These are phyloP conservation scores for Paralichthys olivaceus DNA, from an alignment of 2,113 vertebrate species.

Conservation along the genomic window DNA sequence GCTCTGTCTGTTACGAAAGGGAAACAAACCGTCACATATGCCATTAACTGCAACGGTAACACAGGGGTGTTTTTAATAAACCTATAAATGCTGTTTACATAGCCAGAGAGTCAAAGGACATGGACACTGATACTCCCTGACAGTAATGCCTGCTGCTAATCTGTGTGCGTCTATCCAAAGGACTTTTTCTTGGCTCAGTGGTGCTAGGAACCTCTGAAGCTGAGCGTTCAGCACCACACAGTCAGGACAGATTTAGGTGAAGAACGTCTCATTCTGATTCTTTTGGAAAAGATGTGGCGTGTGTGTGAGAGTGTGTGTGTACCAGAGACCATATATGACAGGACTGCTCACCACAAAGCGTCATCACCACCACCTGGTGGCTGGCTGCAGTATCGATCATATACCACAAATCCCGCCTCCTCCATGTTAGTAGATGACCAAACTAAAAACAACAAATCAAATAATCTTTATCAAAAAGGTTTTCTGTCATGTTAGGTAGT, in stretches of 20 bases:
- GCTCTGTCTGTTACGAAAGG: conserved; percentile 53
- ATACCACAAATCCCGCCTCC: neutral
- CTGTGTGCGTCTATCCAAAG: conserved; percentile 37
- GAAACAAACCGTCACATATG: conserved; percentile 63
- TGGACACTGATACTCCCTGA: conserved; percentile 62
- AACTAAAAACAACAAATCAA: no score
- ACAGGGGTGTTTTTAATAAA: conserved; percentile 55
- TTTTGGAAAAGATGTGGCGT: conserved; percentile 7
- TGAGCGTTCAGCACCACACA: conserved; percentile 28
- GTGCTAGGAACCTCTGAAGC: conserved; percentile 34
- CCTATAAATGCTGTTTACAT: conserved; percentile 59
- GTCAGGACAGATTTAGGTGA: conserved; percentile 42
- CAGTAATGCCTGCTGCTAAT: conserved; percentile 63
- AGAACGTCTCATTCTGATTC: conserved; percentile 10
- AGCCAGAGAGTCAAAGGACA: conserved; percentile 46
- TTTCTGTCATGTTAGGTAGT: no score
- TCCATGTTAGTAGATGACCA: neutral
- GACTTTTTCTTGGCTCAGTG: conserved; percentile 53
- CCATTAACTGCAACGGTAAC: conserved; percentile 44
- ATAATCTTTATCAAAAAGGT: no score
- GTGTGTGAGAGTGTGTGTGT: neutral
- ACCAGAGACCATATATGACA: no score
- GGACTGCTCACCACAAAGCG: neutral
- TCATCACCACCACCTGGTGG: neutral
- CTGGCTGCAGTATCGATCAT: neutral